Percentiles rank a stretch among this genome's conserved stretches.
Evolutionary conservation across 1,140 invertebrate genomes (phyloP).

Genomic region (Contarinia nasturtii): DNA sequence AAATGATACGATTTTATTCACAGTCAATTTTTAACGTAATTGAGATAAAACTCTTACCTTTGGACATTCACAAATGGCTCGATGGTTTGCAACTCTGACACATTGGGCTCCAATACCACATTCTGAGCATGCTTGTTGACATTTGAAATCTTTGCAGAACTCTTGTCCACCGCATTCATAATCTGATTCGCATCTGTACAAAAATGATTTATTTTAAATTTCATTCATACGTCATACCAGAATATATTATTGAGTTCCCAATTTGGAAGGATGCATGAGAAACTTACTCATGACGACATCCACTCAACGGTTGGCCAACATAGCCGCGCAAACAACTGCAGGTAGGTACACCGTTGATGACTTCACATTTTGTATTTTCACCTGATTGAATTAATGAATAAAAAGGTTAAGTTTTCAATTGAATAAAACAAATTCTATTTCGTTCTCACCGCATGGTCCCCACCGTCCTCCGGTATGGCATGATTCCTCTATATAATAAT

Average conservation of each 20-base stretch:
- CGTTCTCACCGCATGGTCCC: neutral
- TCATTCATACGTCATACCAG: no score
- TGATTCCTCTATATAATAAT: slow-evolving; percentile 39
- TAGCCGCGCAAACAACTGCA: slow-evolving; percentile 56
- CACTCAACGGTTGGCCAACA: slow-evolving; percentile 46
- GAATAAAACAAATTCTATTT: no score
- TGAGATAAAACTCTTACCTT: no score
- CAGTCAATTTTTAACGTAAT: no score
- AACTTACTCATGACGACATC: slow-evolving; percentile 33
- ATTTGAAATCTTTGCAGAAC: slow-evolving; percentile 55
- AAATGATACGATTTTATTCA: neutral
- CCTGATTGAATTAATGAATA: slow-evolving; percentile 65
- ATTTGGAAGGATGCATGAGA: no score
- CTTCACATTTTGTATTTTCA: slow-evolving; percentile 56
- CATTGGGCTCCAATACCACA: slow-evolving; percentile 67
- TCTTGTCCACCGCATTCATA: slow-evolving; percentile 46
- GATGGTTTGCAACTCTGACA: slow-evolving; percentile 48
- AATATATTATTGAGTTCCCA: no score
- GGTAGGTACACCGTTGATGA: slow-evolving; percentile 48
- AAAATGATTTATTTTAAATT: slow-evolving; percentile 27
- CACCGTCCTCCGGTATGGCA: slow-evolving; percentile 34
- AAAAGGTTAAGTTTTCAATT: no score
- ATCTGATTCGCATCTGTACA: slow-evolving; percentile 42
- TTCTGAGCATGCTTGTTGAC: slow-evolving; percentile 53
- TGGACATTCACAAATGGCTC: slow-evolving; percentile 62